phyloP scores from a whole-genome alignment of 2,888 invertebrate genomes.

The Nomada hirtipes region DNA sequence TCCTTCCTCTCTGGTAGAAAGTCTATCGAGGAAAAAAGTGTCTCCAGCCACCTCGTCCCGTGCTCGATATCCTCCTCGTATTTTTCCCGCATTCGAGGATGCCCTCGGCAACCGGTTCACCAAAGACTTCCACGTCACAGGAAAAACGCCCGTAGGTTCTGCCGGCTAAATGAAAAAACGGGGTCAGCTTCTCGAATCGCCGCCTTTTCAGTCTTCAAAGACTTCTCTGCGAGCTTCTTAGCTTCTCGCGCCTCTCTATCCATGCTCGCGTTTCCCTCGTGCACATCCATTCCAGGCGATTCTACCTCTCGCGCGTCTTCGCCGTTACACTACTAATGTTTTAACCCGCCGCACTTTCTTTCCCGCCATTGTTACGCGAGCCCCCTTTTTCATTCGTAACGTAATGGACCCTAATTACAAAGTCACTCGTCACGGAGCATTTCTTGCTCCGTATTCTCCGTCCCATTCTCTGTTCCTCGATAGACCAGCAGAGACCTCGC shows the following conservation, averaged over 20 bases:
- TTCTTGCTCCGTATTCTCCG: background rate
- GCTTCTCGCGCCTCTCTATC: conserved; percentile 13
- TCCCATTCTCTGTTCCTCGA: too few species aligned
- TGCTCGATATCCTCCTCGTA: conserved; percentile 28
- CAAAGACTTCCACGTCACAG: conserved; percentile 25
- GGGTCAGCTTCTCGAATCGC: conserved; percentile 42
- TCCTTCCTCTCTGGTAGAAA: background rate
- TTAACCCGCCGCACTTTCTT: too few species aligned
- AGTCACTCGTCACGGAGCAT: background rate
- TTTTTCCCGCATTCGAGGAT: conserved; percentile 19
- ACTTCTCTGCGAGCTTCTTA: conserved; percentile 24
- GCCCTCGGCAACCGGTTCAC: conserved; percentile 9
- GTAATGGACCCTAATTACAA: background rate
- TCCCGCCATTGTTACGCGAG: too few species aligned
- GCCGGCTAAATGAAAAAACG: conserved; percentile 33
- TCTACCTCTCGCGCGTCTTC: conserved; percentile 32
- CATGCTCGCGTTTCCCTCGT: conserved; percentile 12
- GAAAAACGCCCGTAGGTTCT: conserved; percentile 36
- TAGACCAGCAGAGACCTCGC: background rate
- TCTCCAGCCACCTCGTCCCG: conserved; percentile 5
- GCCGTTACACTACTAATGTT: conserved; percentile 51
- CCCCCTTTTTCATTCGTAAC: too few species aligned
- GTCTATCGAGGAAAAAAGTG: conserved; percentile 17
- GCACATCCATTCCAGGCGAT: conserved; percentile 34
- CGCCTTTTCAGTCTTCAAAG: conserved; percentile 41